These are phyloP conservation scores for Periophthalmodon schlosseri DNA, from an alignment of 2,113 vertebrate species.

Conservation along the genomic window DNA sequence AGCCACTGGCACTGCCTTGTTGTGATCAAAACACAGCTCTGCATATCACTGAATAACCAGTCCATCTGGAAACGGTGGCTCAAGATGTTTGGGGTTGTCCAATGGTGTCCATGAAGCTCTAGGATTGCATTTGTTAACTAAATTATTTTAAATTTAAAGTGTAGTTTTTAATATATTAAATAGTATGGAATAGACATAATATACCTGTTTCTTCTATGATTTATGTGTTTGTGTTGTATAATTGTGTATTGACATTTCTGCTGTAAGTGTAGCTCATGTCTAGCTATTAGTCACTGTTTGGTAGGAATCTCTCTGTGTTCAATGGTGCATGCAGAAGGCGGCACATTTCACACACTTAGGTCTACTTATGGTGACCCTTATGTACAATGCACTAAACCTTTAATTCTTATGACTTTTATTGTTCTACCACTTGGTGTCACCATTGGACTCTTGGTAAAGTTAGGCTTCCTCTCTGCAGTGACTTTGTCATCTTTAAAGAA, in stretches of 20 bases:
- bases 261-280: conserved; percentile 13
- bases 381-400: conserved; percentile 62
- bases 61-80: not conserved
- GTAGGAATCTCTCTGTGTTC: conserved; percentile 5
- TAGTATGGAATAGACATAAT: not conserved
- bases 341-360: conserved; percentile 11
- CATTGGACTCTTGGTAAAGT: conserved; percentile 24
- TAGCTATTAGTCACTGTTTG: not conserved
- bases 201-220: not conserved
- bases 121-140: not conserved
- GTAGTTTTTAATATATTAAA: conserved; percentile 10
- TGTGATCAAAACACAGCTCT: conserved; percentile 80
- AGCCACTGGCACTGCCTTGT: conserved; percentile 80
- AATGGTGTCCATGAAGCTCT: not conserved
- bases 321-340: not conserved
- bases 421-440: conserved; percentile 62
- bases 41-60: conserved; percentile 73
- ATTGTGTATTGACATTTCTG: not conserved
- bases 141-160: conserved; percentile 2
- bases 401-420: conserved; percentile 4
- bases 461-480: not conserved
- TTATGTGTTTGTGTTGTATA: not conserved
- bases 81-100: not conserved
- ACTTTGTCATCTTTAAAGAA: not conserved
- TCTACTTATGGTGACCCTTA: conserved; percentile 18